Base-by-base conservation (phyloP, 2,797 vertebrate species). In the Paratrypauchen microcephalus region DNA sequence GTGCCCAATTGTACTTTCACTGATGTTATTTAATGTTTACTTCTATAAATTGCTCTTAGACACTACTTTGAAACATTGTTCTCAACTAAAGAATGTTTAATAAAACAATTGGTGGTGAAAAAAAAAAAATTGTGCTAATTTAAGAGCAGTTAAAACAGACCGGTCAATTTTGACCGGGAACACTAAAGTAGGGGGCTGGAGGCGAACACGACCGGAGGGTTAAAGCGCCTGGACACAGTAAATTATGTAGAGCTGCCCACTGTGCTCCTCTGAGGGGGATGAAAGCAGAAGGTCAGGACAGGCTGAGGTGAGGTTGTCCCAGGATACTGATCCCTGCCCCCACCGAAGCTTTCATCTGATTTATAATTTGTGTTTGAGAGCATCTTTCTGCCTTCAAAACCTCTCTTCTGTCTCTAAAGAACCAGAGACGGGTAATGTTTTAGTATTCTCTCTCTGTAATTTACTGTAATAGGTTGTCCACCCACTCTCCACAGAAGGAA, bases 311-410 rank as follows among this genome's bases (percentile, higher is more conserved):
- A 73, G 85, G 83, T 84, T 65, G 70, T 67, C 60, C 71, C 58
- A 74, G 84, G 75, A 56, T 74, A 81, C 62, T 68, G 72, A 54
- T 72, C 45, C 32, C 13, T 6, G 66, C 6, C 64, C 58, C 58
- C 21, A 66, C 56, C 28, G 74, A 21, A 41, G 60, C 61, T 89
- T 91, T 91, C 85, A 90, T 89, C 82, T 86, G 75, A 60, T 73
- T 71, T 68, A 70, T 78, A 70, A 70, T 58, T 67, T 81, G 75
- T 62, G 65, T 56, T 60, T 66, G 55, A 75, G 64, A n/a, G 24
- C 36, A 18, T 56, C 19, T 21, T n/a, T 59, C 4, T 28, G 30
- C 12, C n/a, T 57, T 57, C 63, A n/a, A 18, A 70, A 63, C 26
- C 0, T 1, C 50, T 32, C 21, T 60, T 16, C 66, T 55, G 11